Evolutionary conservation across 64 coral and sea anemone genomes (phyloP).

Genomic region (Actinia tenebrosa): DNA sequence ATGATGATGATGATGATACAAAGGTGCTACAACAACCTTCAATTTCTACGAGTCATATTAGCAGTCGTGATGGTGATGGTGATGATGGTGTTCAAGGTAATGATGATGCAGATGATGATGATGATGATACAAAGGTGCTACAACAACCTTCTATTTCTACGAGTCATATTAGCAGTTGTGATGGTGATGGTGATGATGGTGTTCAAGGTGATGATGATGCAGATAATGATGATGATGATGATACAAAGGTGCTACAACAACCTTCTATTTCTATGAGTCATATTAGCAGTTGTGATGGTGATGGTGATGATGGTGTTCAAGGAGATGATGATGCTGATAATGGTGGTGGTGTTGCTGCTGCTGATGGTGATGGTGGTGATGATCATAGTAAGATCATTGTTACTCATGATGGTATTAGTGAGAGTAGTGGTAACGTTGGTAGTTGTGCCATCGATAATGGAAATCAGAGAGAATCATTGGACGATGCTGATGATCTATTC

Average conservation of each 20-base stretch:
- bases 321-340: background rate
- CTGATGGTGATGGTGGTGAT: background rate
- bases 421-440: background rate
- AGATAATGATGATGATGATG: too few relatives aligned
- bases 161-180: background rate
- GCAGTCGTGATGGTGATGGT: too few relatives aligned
- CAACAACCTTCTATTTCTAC: too few relatives aligned
- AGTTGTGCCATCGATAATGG: background rate
- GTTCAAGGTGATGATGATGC: too few relatives aligned
- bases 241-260: too few relatives aligned
- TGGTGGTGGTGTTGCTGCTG: too few relatives aligned
- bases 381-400: background rate
- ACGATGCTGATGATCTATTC: slow-evolving; percentile 2
- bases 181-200: too few relatives aligned
- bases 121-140: background rate
- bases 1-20: background rate
- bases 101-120: background rate
- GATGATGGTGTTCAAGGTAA: too few relatives aligned
- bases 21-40: too few relatives aligned
- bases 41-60: background rate
- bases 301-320: background rate
- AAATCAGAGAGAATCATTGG: background rate
- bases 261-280: too few relatives aligned
- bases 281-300: background rate
- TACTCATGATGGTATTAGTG: background rate